phyloP scores from a whole-genome alignment of 1,140 invertebrate genomes.

The Camponotus vicinus region DNA sequence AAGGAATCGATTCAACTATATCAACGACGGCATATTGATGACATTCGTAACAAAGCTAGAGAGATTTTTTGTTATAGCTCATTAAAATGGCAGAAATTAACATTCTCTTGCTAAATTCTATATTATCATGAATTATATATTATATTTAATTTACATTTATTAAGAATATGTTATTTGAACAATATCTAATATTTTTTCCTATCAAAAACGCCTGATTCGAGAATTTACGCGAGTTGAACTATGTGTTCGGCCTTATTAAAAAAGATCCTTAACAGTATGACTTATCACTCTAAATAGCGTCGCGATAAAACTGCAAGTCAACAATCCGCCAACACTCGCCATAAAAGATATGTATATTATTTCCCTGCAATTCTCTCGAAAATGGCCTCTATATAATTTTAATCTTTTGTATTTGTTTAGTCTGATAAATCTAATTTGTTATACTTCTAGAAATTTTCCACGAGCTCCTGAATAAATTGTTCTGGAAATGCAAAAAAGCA shows the following conservation, averaged over 20 bases:
- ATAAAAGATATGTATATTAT: constrained; percentile 5
- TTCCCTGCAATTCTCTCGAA: background rate
- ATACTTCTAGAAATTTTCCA: constrained; percentile 20
- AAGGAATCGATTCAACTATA: constrained; percentile 31
- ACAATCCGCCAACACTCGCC: background rate
- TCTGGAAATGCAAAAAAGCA: background rate
- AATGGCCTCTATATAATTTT: constrained; percentile 50
- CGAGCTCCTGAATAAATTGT: background rate
- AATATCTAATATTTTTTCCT: too few relatives aligned
- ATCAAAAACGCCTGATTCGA: background rate
- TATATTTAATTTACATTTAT: background rate
- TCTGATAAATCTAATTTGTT: constrained; percentile 18
- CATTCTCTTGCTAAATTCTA: background rate
- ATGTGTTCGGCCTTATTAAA: background rate
- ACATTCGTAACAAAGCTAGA: background rate
- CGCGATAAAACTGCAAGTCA: constrained; percentile 31
- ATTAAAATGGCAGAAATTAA: background rate
- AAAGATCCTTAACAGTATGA: background rate
- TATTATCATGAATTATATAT: constrained; percentile 24
- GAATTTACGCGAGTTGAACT: constrained; percentile 6
- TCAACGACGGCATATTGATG: constrained; percentile 3
- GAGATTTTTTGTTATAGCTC: background rate
- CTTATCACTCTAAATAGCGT: constrained; percentile 30
- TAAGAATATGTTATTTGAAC: background rate
- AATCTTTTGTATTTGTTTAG: constrained; percentile 42